phyloP scores from a whole-genome alignment of 2,113 vertebrate species.

The Atractosteus spatula region DNA sequence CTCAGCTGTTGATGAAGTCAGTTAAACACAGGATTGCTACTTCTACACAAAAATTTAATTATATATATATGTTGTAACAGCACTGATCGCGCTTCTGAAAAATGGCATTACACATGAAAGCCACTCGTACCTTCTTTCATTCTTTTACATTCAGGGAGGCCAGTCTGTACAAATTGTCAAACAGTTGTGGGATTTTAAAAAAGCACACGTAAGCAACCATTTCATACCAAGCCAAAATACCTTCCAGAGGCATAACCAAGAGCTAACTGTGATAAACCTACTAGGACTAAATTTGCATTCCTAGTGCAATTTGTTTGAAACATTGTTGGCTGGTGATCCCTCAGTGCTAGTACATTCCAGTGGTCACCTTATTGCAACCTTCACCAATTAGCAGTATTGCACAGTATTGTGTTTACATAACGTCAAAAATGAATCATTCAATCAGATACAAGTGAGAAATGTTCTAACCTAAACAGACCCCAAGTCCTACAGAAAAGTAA shows the following conservation, averaged over 20 bases:
- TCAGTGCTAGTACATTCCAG: slow-evolving; percentile 20
- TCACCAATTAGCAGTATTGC: slow-evolving; percentile 17
- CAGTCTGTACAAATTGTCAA: slow-evolving; percentile 13
- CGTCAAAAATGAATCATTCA: background rate
- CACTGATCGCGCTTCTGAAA: background rate
- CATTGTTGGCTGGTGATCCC: background rate
- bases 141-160: slow-evolving; percentile 3
- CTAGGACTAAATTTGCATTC: slow-evolving; percentile 16
- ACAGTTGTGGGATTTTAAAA: slow-evolving; percentile 10
- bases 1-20: background rate
- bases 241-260: background rate
- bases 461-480: background rate
- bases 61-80: slow-evolving; percentile 8
- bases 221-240: slow-evolving; percentile 19
- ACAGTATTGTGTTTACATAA: slow-evolving; percentile 7
- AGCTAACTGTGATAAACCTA: background rate
- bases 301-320: slow-evolving; percentile 21
- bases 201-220: background rate
- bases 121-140: background rate
- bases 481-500: background rate
- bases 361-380: slow-evolving; percentile 16
- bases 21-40: background rate
- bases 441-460: background rate
- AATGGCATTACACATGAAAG: slow-evolving; percentile 9
- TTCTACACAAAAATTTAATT: background rate